Evolutionary conservation across 1,140 invertebrate species (phyloP), one percentile per base, ranked within the genome.

Genomic region (Drosophila subobscura): DNA sequence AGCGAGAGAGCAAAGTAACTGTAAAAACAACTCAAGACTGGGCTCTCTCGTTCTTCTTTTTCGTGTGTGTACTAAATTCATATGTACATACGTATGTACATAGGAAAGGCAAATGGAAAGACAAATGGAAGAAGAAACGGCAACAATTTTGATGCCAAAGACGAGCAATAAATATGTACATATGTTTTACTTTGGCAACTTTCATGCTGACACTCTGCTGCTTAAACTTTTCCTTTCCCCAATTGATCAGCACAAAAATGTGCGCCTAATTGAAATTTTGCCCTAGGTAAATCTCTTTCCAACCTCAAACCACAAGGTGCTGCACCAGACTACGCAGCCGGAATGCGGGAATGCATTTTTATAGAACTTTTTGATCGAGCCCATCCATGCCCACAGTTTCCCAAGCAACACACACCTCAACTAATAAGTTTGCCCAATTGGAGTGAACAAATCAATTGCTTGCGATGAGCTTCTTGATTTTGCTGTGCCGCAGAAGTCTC

Each of bases 221-320:
- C 57, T 33, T 22, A 53, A 83, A 81, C 53, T 73, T 83, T 83
- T 77, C 61, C 49, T 83, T 83, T 77, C 61, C 49, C 60, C 60
- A 56, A 81, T 83, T 83, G 79, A 83, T 83, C 79, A 74, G 79
- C 78, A 83, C 59, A 75, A 58, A 72, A 79, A 78, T 72, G 40
- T 60, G 51, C 54, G 66, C 37, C 71, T 84, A 79, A 79, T 84
- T 84, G 79, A 84, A 84, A 83, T 83, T 70, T 65, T 63, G 40
- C 55, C 55, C 60, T 20, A 67, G 64, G 63, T 68, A 73, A 78
- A 79, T 72, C 61, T 65, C 41, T 53, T 46, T 55, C 53, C 14
- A 5, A 10, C 25, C 41, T 3, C 20, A 51, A 42, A n/a, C 14
- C 68, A 22, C 68, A 63, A 73, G 70, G 70, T 63, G 71, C 50